phyloP scores from a whole-genome alignment of 2,113 vertebrate species.

The Thermophis baileyi region DNA sequence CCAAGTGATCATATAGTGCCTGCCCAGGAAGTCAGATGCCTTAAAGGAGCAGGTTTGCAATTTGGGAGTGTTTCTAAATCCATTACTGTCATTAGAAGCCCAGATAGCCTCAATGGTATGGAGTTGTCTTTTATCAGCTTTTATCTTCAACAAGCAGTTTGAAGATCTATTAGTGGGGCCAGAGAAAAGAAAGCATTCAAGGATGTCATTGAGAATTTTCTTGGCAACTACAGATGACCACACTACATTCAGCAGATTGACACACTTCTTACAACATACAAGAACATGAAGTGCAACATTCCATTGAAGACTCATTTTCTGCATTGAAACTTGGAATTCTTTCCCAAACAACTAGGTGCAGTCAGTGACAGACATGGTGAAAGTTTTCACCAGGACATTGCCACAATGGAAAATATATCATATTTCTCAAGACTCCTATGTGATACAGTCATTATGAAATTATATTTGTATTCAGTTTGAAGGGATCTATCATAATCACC shows the following conservation, averaged over 20 bases:
- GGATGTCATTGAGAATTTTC: no score
- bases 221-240: not conserved
- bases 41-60: not conserved
- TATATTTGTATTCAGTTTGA: not conserved
- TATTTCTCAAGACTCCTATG: not conserved
- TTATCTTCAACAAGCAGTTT: not conserved
- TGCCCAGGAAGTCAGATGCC: not conserved
- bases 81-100: not conserved
- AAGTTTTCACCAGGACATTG: not conserved
- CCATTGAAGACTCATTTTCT: not conserved
- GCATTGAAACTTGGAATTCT: not conserved
- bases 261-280: not conserved
- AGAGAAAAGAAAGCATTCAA: not conserved
- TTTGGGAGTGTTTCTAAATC: not conserved
- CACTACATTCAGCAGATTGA: not conserved
- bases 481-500: not conserved
- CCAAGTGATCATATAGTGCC: not conserved
- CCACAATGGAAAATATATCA: not conserved
- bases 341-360: not conserved
- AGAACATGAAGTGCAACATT: not conserved
- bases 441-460: not conserved
- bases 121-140: not conserved
- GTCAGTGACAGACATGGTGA: not conserved
- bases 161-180: not conserved
- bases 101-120: not conserved